Conservation (phyloP, 2,113 vertebrate genomes). For the Edolisoma coerulescens region DNA sequence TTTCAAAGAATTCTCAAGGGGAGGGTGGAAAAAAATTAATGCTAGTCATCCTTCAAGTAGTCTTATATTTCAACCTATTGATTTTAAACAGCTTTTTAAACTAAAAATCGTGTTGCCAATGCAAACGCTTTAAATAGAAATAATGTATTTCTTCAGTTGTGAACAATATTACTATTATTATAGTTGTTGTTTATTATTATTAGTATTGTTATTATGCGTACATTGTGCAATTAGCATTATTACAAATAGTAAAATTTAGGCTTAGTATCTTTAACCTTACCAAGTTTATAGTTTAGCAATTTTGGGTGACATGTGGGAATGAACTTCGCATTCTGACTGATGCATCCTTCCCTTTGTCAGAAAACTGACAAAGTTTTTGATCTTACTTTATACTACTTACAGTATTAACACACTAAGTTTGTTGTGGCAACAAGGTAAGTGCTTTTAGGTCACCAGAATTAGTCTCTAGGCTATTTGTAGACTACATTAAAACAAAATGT, state of each 20-base stretch:
- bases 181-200: no score
- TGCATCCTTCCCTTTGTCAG: not conserved
- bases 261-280: not conserved
- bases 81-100: not conserved
- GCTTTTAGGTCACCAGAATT: not conserved
- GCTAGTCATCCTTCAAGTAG: not conserved
- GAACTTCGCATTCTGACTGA: not conserved
- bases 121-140: not conserved
- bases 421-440: not conserved
- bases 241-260: not conserved
- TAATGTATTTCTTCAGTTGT: not conserved
- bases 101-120: not conserved
- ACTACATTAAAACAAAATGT: not conserved
- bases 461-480: not conserved
- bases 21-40: not conserved
- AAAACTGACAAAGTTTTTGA: not conserved
- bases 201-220: not conserved
- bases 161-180: not conserved
- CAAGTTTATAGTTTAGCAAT: not conserved
- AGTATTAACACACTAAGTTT: not conserved
- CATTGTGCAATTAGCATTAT: not conserved
- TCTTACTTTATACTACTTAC: not conserved
- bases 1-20: not conserved
- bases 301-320: not conserved
- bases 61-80: not conserved